A percentile compares a stretch with the other conserved stretches of the same genome.
These are phyloP conservation scores for Calliopsis andreniformis DNA, from an alignment of 1,140 invertebrate genomes.

Conservation along the genomic window DNA sequence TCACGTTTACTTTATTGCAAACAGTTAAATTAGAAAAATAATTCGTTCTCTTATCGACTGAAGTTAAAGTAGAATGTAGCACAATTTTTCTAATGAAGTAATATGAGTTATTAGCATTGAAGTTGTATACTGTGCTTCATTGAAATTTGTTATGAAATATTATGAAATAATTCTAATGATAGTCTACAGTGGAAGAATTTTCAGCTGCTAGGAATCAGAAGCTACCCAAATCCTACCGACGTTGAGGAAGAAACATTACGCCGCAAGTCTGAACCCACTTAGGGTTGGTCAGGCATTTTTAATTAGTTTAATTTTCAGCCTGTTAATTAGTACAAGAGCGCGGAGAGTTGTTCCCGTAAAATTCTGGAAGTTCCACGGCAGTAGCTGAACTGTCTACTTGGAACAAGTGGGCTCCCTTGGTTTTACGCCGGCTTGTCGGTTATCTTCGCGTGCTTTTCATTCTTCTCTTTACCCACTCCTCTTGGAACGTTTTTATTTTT, in stretches of 20 bases:
- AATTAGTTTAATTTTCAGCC: conserved; percentile 51
- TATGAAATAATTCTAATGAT: neutral
- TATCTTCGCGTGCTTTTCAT: conserved; percentile 27
- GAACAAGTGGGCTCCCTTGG: conserved; percentile 2
- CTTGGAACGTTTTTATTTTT: conserved; percentile 16
- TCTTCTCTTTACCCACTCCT: conserved; percentile 9
- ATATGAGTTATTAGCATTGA: no score
- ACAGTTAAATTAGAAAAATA: no score
- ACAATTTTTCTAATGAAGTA: no score
- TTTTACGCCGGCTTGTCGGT: neutral
- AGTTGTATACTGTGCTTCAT: no score
- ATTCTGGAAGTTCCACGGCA: conserved; percentile 29
- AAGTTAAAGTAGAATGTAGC: no score
- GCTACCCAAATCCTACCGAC: neutral
- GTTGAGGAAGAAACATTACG: conserved; percentile 22
- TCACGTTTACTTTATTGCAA: no score
- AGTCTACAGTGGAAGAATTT: conserved; percentile 2
- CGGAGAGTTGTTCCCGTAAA: conserved; percentile 17
- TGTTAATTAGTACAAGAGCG: conserved; percentile 43
- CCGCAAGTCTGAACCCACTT: conserved; percentile 18
- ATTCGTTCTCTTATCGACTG: no score
- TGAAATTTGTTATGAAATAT: neutral
- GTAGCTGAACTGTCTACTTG: conserved; percentile 19
- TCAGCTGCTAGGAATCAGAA: neutral
- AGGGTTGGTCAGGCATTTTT: conserved; percentile 46